Conservation (phyloP, 1,140 invertebrate genomes). For the Orchestia grillus region DNA sequence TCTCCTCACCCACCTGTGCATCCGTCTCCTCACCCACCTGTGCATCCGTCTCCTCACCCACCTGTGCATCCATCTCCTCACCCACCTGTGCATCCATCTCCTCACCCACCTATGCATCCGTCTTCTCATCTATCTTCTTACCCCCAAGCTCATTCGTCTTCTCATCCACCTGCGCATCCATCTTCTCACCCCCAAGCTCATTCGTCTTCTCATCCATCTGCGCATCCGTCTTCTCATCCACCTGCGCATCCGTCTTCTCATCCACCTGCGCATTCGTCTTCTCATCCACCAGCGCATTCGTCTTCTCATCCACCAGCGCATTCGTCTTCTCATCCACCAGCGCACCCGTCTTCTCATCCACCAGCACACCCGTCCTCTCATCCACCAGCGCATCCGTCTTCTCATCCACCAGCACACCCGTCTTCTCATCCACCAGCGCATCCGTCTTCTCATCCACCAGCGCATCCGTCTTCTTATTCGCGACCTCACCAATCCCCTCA, state of each 20-base stretch:
- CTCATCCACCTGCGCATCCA: not conserved
- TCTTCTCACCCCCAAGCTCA: slow-evolving; percentile 58
- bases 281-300: not conserved
- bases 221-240: not conserved
- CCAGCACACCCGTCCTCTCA: not conserved
- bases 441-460: not conserved
- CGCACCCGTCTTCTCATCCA: slow-evolving; percentile 14
- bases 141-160: not conserved
- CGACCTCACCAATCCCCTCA: not conserved
- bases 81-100: slow-evolving; percentile 1
- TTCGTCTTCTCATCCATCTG: not conserved
- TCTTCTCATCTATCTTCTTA: slow-evolving; percentile 41
- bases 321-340: not conserved
- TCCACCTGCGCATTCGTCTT: not conserved
- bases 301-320: not conserved
- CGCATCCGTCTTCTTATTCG: not conserved
- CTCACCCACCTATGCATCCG: slow-evolving; percentile 61
- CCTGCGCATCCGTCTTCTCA: slow-evolving; percentile 30
- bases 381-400: not conserved
- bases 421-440: not conserved
- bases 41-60: not conserved
- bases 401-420: not conserved
- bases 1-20: not conserved
- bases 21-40: too few relatives aligned
- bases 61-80: not conserved